Evolutionary conservation across 2,888 invertebrate genomes (phyloP).

Genomic region (Ecdyonurus torrentis): DNA sequence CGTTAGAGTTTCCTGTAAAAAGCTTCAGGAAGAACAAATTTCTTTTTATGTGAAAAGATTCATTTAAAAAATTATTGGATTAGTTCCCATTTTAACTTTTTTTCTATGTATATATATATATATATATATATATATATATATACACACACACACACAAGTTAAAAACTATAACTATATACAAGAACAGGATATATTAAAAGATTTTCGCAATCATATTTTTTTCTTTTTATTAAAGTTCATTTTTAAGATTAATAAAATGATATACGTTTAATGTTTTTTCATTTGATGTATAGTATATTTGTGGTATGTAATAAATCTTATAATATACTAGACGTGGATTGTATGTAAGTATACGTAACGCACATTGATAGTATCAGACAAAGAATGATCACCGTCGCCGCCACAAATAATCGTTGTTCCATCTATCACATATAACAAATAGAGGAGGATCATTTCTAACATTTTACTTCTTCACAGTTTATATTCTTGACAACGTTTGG

Average conservation of each 20-base stretch:
- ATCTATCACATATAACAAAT: no score
- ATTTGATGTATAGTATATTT: no score
- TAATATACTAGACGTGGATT: background rate
- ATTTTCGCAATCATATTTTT: background rate
- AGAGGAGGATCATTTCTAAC: no score
- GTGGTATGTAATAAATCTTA: background rate
- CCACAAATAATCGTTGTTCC: background rate
- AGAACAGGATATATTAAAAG: background rate
- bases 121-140: no score
- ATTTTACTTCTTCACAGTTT: no score
- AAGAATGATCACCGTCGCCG: background rate
- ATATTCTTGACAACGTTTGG: no score
- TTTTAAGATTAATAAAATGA: no score
- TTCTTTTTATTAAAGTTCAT: background rate
- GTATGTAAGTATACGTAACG: no score
- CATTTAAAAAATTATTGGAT: background rate
- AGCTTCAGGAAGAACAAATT: no score
- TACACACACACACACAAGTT: no score
- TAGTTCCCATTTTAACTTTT: background rate
- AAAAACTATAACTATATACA: background rate
- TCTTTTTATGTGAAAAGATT: background rate
- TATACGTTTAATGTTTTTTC: no score
- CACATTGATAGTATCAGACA: background rate
- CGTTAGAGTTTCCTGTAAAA: background rate
- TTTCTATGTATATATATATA: no score